Base-by-base conservation (phyloP, 1,140 invertebrate genomes). In the Branchinecta lindahli region DNA sequence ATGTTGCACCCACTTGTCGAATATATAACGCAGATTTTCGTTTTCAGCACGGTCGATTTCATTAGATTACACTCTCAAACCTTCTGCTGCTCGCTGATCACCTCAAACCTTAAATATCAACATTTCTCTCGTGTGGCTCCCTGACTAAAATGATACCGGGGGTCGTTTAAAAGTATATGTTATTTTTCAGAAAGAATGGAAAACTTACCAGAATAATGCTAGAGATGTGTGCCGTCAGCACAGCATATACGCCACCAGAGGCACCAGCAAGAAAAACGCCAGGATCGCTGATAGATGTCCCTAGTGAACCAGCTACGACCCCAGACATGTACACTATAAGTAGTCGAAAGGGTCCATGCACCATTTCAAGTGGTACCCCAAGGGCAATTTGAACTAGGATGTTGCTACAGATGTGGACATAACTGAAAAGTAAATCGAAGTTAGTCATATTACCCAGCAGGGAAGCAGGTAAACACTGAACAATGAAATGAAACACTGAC, bases 201-300 rank as follows among this genome's bases (percentile, higher is more conserved):
- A 44, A 12, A 72, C 70, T 82, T 79, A 92, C 91, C 85, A 97
- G 87, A 72, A 97, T 86, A 52, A 98, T 90, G 21, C 91, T 95
- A 15, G 96, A 92, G 66, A 98, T 84, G 77, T 99, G 95, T 12
- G 94, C 95, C 0, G 94, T 88, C 21, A 98, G 91, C 8, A 98
- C 75, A 7, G 95, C 91, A 79, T 98, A 98, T 0, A 96, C 94
- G 0, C 95, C 96, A 10, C 94, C 95, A 52, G 92, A 96, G 8
- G 96, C 95, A 33, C 96, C 96, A 10, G 93, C 94, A 7, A 98
- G 79, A 74, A 84, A 93, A 2, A 92, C 89, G 61, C 79, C 77
- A 0, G 92, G 92, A 81, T 96, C 94, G 8, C 88, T 86, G 3
- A 97, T 82, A 4, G 92, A 95, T n/a, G 92, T 92, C 8, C 88